Base-by-base conservation (phyloP, 2,888 invertebrate species). In the Plusia festucae region DNA sequence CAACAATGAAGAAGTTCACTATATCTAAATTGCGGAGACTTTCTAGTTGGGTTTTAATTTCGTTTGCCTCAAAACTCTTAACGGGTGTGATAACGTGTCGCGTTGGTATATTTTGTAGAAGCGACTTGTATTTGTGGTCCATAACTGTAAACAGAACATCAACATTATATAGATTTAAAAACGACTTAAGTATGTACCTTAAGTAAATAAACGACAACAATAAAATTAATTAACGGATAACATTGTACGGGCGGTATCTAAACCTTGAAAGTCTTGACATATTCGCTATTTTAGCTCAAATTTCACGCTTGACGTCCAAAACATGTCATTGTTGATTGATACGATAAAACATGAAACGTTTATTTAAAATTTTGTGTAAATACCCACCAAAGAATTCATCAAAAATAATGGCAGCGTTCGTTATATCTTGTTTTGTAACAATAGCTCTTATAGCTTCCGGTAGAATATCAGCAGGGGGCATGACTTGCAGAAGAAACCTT, bases 81-180 rank as follows among this genome's bases (percentile, higher is more conserved):
- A 96, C 93, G 8, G 96, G 96, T 4, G 97, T 97, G 70, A 99
- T 98, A 0, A 99, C 97, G 90, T 99, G 99, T 11, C 99, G 96
- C 0, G 98, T 98, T 7, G 98, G 98, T 63, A 99, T 97, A 87
- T 99, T 99, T 90, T 98, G 97, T 44, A 99, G 94, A 9, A 99
- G 92, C 11, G 98, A 97, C 90, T 98, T 98, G 91, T 98, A 99
- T 90, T 99, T 98, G 93, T 99, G 98, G 85, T 98, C 98, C 97
- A 99, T 98, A 13, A 98, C 97, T 97, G 93, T 70, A 90, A 79
- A 73, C 53, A 74, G 65, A 69, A n/a, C n/a, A n/a, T n/a, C n/a
- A n/a, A n/a, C n/a, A n/a, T n/a, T n/a, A n/a, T n/a, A n/a, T n/a
- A n/a, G n/a, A n/a, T n/a, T n/a, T n/a, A n/a, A n/a, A n/a, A n/a